Base-by-base conservation (phyloP, 2,113 vertebrate species). In the Chaetodon auriga region DNA sequence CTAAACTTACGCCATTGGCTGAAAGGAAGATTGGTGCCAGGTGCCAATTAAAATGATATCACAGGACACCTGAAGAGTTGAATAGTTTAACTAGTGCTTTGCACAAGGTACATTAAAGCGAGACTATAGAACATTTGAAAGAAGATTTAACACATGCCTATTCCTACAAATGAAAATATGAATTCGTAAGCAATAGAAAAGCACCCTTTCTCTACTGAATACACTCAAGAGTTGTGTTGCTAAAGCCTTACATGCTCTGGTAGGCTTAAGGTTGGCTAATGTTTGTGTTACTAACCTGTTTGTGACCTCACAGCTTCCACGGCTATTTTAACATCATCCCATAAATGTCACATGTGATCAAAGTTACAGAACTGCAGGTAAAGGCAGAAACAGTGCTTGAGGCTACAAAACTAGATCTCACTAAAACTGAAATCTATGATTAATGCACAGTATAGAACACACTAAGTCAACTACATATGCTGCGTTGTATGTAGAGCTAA, bases 401-500 rank as follows among this genome's bases (percentile, higher is more conserved):
- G 58, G n/a, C 35, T 23, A 41, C 38, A 49, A 11, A 36, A 41
- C 41, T 7, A 19, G 5, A 25, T 75, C 0, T 16, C 15, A 18
- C 0, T 30, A 55, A 68, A 76, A 76, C 41, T 62, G 35, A 38
- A 7, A 21, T 38, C 18, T 16, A 66, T 66, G 30, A 49, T 43
- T 30, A 30, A n/a, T 41, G 5, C 38, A 45, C 41, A 7, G 38
- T 5, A 51, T 46, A 43, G 14, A 60, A 74, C 61, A 78, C 25
- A 45, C 30, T 73, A 36, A 73, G 21, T 88, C 41, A 70, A 15
- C 54, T 54, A 46, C 35, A 78, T 46, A 72, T 69, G 65, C 49
- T 36, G 41, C 54, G 43, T 66, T 77, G 77, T 70, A 23, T 75
- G 70, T 84, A 15, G 48, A 81, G 71, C 72, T 81, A 36, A 82